Base-by-base conservation (phyloP, 2,888 invertebrate genomes). In the Allygus modestus region DNA sequence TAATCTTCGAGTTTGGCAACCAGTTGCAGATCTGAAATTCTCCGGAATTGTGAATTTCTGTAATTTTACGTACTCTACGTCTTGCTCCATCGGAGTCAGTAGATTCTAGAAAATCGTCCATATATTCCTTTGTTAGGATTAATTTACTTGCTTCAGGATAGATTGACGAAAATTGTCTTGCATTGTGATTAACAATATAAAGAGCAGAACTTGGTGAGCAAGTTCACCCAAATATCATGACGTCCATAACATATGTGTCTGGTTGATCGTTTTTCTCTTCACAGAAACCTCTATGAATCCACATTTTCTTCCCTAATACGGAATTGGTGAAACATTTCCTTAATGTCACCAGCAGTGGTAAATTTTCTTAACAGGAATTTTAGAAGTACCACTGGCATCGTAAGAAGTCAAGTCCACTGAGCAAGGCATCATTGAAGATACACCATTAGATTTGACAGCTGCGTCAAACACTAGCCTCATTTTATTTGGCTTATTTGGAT, bases 361-460 rank as follows among this genome's bases (percentile, higher is more conserved):
- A 23, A 28, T 61, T 61, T 9, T 4, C 26, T 23, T n/a, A 28
- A 28, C 9, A 5, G 9, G 15, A 23, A 23, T 4, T 61, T 61
- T 23, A 61, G 12, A 23, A 61, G 61, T 23, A 61, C 61, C 2
- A 20, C 4, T 28, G 61, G 61, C 1, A 61, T 2, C 2, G 61
- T 61, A n/a, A 28, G n/a, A 9, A 23, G 23, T 61, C n/a, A 4
- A 15, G n/a, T 61, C 26, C 61, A 61, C 23, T 61, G 11, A 61
- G 5, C 23, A 61, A 15, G 9, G 61, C n/a, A 23, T 61, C 61
- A 61, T 61, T 23, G n/a, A 61, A 61, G 61, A 61, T 61, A 61
- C n/a, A 28, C 61, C n/a, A 23, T 61, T 23, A 17, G 15, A 46
- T 17, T 46, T 46, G 2, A 20, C n/a, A 2, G 61, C 61, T 28